These are phyloP conservation scores for Scaptomyza hsui DNA, from an alignment of 1,140 invertebrate genomes.

Conservation along the genomic window DNA sequence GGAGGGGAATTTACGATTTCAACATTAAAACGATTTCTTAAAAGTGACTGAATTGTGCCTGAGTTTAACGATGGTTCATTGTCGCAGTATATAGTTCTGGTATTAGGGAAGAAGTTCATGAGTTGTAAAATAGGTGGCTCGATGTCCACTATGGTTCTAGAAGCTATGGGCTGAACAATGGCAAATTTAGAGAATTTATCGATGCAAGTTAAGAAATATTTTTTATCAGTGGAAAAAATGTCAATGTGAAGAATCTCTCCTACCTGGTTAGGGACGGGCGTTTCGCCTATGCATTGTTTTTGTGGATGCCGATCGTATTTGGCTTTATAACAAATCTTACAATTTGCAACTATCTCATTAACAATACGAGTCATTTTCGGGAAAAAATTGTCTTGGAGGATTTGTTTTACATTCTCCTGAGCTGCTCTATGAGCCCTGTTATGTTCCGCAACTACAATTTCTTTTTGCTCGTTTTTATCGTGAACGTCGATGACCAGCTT, in stretches of 20 bases:
- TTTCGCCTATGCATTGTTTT: constrained; percentile 28
- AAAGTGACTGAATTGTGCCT: too few relatives aligned
- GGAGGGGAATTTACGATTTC: too few relatives aligned
- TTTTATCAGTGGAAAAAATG: constrained; percentile 17
- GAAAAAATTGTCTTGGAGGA: too few relatives aligned
- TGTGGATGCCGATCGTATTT: constrained; percentile 47
- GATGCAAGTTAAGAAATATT: constrained; percentile 21
- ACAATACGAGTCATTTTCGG: constrained; percentile 1
- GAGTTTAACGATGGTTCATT: neutral
- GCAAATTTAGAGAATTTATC: constrained; percentile 27
- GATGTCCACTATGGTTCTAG: constrained; percentile 5
- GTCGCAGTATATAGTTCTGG: neutral
- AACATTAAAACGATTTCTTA: too few relatives aligned
- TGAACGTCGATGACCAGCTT: too few relatives aligned
- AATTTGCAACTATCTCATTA: constrained; percentile 23
- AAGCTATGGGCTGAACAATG: constrained; percentile 11
- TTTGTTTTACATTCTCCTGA: too few relatives aligned
- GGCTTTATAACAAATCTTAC: constrained; percentile 27
- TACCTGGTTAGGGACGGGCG: constrained; percentile 17
- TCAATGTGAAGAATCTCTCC: constrained; percentile 24
- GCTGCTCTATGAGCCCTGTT: too few relatives aligned
- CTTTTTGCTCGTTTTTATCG: too few relatives aligned
- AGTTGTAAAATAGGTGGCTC: constrained; percentile 5
- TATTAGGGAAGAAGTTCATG: constrained; percentile 4
- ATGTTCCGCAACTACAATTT: too few relatives aligned